Conservation (phyloP, 2,113 vertebrate species). For the Talpa occidentalis region DNA sequence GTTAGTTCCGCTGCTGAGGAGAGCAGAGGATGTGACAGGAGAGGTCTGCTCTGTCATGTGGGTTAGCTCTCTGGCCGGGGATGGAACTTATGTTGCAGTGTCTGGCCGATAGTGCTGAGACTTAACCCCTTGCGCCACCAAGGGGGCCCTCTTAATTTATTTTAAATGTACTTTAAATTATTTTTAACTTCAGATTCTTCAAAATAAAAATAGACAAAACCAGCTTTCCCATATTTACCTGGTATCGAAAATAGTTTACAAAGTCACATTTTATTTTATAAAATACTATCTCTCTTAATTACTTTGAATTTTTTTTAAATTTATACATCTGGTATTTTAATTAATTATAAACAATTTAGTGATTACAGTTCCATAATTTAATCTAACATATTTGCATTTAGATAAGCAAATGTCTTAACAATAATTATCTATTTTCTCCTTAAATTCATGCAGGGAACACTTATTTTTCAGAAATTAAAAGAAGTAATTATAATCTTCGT, state of each 20-base stretch:
- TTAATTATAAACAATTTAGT: background rate
- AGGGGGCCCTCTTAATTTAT: too few species aligned
- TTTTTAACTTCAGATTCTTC: background rate
- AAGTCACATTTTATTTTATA: slow-evolving; percentile 16
- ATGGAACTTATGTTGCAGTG: too few species aligned
- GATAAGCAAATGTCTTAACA: background rate
- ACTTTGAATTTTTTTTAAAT: background rate
- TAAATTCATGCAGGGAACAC: background rate
- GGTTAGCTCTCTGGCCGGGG: too few species aligned
- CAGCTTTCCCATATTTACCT: background rate
- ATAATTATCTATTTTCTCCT: background rate
- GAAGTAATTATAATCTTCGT: background rate
- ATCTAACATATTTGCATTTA: background rate
- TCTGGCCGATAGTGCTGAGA: too few species aligned
- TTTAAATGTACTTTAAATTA: background rate
- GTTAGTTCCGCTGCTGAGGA: too few species aligned
- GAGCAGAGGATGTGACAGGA: too few species aligned
- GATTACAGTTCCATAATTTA: background rate
- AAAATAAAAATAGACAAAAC: background rate
- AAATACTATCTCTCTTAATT: background rate
- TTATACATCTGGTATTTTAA: background rate
- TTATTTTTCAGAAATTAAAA: background rate
- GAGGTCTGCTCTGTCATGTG: too few species aligned
- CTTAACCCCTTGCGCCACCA: too few species aligned
- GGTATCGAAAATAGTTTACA: background rate